Percentiles rank a stretch among this genome's conserved stretches.
Evolutionary conservation across 2,797 vertebrate genomes (phyloP).

Genomic region (Danio choprae): DNA sequence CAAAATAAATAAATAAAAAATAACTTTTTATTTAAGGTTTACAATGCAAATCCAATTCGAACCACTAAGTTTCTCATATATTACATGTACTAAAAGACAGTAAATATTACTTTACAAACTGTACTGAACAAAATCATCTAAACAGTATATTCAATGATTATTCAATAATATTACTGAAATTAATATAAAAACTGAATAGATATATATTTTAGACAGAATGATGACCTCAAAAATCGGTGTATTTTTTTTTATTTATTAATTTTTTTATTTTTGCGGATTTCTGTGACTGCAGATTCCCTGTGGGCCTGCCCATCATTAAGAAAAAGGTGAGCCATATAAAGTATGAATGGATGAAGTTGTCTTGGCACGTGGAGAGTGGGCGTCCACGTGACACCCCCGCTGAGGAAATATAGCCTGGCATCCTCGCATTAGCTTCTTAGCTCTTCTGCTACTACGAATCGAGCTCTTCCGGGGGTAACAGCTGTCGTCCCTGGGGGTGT

Average conservation of each 20-base stretch:
- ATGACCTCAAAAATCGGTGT: conserved; percentile 61
- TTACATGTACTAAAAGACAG: no score
- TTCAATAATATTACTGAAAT: no score
- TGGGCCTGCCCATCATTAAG: conserved; percentile 61
- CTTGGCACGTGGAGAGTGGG: conserved; percentile 63
- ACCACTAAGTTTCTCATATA: no score
- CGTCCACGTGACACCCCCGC: conserved; percentile 44
- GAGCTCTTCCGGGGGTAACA: conserved; percentile 65
- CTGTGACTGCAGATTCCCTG: no score
- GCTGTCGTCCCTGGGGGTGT: conserved; percentile 68
- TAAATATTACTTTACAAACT: no score
- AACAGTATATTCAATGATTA: no score
- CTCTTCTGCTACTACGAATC: conserved; percentile 61
- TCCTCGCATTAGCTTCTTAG: conserved; percentile 43
- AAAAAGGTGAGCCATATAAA: conserved; percentile 60
- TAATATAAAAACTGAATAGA: no score
- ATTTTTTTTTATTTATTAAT: no score
- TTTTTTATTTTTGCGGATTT: conserved; percentile 63
- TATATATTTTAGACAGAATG: conserved; percentile 50
- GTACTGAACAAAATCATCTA: no score
- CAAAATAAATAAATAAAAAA: no score
- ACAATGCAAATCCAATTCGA: no score
- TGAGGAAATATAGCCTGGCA: conserved; percentile 48
- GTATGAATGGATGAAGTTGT: conserved; percentile 57
- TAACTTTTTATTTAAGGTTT: no score